Evolutionary conservation across 2,888 invertebrate genomes (phyloP).

Genomic region (Scelioninae gen. 1): DNA sequence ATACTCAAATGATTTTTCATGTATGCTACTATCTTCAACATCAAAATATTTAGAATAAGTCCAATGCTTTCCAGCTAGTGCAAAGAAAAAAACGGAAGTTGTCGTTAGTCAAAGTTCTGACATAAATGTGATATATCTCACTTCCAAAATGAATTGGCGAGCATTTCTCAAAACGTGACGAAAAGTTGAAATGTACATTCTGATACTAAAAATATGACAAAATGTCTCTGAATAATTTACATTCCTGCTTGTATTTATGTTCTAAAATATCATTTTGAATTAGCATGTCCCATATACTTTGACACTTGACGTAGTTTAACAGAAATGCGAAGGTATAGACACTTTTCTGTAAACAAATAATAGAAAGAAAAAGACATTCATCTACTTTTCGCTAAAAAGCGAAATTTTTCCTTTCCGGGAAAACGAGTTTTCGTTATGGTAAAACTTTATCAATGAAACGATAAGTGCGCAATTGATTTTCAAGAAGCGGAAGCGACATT

Average conservation of each 20-base stretch:
- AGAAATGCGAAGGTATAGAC: not conserved
- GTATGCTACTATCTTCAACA: too few relatives aligned
- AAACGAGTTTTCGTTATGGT: too few relatives aligned
- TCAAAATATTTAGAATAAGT: not conserved
- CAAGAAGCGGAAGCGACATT: too few relatives aligned
- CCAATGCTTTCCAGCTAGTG: not conserved
- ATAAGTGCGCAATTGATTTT: too few relatives aligned
- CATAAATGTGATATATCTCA: slow-evolving; percentile 21
- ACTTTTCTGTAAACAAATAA: too few relatives aligned
- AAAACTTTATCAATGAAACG: too few relatives aligned
- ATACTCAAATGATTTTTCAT: too few relatives aligned
- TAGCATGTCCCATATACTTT: slow-evolving; percentile 33
- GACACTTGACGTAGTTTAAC: slow-evolving; percentile 27
- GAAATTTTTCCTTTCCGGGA: too few relatives aligned
- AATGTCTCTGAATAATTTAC: slow-evolving; percentile 52
- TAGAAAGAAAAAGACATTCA: too few relatives aligned
- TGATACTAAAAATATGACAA: slow-evolving; percentile 60
- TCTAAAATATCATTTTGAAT: slow-evolving; percentile 42
- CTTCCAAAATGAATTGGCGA: slow-evolving; percentile 44
- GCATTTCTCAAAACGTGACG: slow-evolving; percentile 54
- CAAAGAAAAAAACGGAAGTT: slow-evolving; percentile 3
- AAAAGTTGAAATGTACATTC: slow-evolving; percentile 55
- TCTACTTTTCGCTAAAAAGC: too few relatives aligned
- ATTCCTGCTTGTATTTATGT: slow-evolving; percentile 45
- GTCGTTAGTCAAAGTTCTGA: not conserved